phyloP scores from a whole-genome alignment of 2,797 vertebrate genomes.

The Phalanger gymnotis region DNA sequence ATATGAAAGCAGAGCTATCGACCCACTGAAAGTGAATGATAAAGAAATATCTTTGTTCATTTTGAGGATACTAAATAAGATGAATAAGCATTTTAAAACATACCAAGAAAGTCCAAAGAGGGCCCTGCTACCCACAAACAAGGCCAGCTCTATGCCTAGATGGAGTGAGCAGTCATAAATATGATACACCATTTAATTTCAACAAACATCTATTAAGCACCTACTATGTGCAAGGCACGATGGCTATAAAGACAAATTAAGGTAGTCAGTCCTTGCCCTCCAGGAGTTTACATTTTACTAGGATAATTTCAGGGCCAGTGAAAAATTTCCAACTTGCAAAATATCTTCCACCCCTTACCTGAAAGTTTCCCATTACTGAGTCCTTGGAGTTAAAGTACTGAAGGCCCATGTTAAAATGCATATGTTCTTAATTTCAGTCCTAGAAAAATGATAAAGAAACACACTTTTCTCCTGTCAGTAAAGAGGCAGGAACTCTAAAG shows the following conservation, averaged over 20 bases:
- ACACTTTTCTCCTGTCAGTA: not conserved
- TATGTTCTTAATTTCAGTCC: not conserved
- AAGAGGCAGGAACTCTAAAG: not conserved
- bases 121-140: not conserved
- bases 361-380: not conserved
- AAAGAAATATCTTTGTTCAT: not conserved
- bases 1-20: not conserved
- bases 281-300: not conserved
- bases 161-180: not conserved
- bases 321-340: not conserved
- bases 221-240: not conserved
- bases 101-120: not conserved
- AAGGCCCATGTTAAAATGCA: not conserved
- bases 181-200: not conserved
- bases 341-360: not conserved
- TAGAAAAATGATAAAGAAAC: not conserved
- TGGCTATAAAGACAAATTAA: not conserved
- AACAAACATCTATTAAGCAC: conserved; percentile 5
- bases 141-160: not conserved
- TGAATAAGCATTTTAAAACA: not conserved
- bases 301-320: not conserved
- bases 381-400: not conserved
- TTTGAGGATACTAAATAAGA: not conserved
- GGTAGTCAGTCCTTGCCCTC: not conserved
- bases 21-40: not conserved